A percentile compares a stretch with the other conserved stretches of the same genome.
Conservation (phyloP, 2,888 invertebrate genomes). For the Sclerodermus sp. region DNA sequence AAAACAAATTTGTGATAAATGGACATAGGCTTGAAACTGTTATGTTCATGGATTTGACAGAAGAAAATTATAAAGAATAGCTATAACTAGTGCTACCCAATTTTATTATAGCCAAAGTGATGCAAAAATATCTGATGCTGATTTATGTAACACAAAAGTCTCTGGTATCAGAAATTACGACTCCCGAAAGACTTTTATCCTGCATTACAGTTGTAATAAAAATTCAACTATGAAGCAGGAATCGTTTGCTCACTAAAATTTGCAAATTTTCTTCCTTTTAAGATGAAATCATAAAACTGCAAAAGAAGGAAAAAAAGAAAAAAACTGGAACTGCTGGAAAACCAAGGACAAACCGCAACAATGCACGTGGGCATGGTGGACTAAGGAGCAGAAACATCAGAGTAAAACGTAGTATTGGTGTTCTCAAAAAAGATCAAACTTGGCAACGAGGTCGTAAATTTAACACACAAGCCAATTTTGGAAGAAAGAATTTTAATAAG, state of each 20-base stretch:
- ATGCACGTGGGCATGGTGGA: slow-evolving; percentile 24
- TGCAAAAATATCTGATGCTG: no score
- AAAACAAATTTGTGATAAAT: no score
- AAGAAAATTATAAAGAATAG: no score
- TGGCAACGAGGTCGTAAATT: slow-evolving; percentile 33
- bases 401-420: slow-evolving; percentile 26
- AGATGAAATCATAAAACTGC: slow-evolving; percentile 58
- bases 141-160: no score
- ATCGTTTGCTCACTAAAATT: slow-evolving; percentile 43
- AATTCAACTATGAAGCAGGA: slow-evolving; percentile 28
- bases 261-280: slow-evolving; percentile 53
- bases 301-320: slow-evolving; percentile 54
- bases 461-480: slow-evolving; percentile 36
- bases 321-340: slow-evolving; percentile 40
- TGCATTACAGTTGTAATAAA: background rate
- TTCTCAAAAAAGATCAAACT: slow-evolving; percentile 21
- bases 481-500: slow-evolving; percentile 42
- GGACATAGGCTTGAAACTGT: no score
- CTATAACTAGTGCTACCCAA: no score
- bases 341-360: slow-evolving; percentile 8
- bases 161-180: background rate
- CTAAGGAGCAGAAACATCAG: slow-evolving; percentile 27
- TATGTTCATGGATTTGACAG: no score
- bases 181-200: background rate
- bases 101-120: no score